Percentiles rank a stretch among this genome's conserved stretches.
Evolutionary conservation across 1,140 invertebrate genomes (phyloP).

Genomic region (Drosophila murphyi): DNA sequence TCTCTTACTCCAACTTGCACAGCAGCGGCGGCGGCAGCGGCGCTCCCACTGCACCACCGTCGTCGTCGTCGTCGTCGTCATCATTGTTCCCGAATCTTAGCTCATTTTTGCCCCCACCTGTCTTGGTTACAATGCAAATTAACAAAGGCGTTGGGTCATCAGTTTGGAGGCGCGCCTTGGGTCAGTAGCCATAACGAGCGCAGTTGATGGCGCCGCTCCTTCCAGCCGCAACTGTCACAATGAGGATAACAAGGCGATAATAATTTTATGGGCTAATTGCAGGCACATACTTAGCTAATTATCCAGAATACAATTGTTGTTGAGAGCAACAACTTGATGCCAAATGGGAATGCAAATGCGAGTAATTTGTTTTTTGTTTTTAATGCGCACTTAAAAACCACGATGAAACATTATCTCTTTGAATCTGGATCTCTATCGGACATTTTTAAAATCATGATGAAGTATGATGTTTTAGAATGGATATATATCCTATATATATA

Average conservation of each 20-base stretch:
- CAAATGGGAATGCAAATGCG: conserved; percentile 9
- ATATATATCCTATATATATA: too few relatives aligned
- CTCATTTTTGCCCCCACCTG: conserved; percentile 24
- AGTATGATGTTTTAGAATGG: too few relatives aligned
- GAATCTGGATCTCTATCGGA: too few relatives aligned
- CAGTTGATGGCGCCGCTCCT: conserved; percentile 39
- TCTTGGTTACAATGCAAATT: conserved; percentile 29
- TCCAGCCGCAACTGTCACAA: neutral
- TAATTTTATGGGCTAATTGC: conserved; percentile 9
- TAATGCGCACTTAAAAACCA: neutral
- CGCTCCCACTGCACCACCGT: conserved; percentile 44
- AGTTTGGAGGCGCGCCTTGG: conserved; percentile 23
- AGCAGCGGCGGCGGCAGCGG: conserved; percentile 37
- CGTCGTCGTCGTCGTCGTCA: neutral
- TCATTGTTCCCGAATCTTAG: conserved; percentile 26
- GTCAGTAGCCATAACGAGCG: conserved; percentile 47
- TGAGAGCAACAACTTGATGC: neutral
- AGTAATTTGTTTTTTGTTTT: neutral
- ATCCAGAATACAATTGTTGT: neutral
- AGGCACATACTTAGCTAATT: conserved; percentile 2
- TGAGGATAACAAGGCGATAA: neutral
- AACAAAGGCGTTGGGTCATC: conserved; percentile 7
- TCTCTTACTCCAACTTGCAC: conserved; percentile 29
- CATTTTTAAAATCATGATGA: too few relatives aligned
- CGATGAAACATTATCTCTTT: neutral